Base-by-base conservation (phyloP, 2,888 invertebrate species). In the Orchesella flavescens region DNA sequence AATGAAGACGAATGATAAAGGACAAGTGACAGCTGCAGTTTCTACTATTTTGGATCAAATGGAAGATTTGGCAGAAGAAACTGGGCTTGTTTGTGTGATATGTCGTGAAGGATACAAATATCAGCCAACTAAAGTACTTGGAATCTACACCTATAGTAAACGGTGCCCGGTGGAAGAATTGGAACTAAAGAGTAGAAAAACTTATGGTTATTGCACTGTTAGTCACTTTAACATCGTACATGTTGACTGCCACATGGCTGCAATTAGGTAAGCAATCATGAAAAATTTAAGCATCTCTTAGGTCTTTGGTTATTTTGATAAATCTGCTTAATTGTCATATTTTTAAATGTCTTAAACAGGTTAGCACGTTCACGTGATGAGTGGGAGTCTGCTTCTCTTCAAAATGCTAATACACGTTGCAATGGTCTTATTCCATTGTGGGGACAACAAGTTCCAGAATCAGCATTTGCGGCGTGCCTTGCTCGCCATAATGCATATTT, bases 201-300 rank as follows among this genome's bases (percentile, higher is more conserved):
- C 87, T 3, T 87, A 89, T 88, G 92, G 92, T 76, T 98, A 97
- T 91, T 95, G 95, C 71, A 98, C 98, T 0, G 98, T 99, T 49
- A 97, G 97, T 15, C 98, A 99, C 91, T 99, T 99, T 92, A 99
- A 99, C 91, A 95, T 98, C 53, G 97, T 99, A 34, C 99, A 99
- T 90, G 95, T 98, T 3, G 99, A 99, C 90, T 99, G 99, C 89
- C 99, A 99, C 91, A 96, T 97, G 93, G 96, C 96, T 0, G 99
- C 99, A 34, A 98, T 99, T 69, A 92, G 97, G 90, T 93, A 92
- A 72, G 92, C 90, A 0, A 89, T 59, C 61, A 59, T 0, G 46
- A 24, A n/a, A 9, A 49, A 43, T 74, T 57, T 3, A n/a, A 53
- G 21, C 24, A 43, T 69, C 17, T 34, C n/a, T 43, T 10, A 46